These are phyloP conservation scores for Turdus rufiventris DNA, from an alignment of 2,113 vertebrate genomes.

Conservation along the genomic window DNA sequence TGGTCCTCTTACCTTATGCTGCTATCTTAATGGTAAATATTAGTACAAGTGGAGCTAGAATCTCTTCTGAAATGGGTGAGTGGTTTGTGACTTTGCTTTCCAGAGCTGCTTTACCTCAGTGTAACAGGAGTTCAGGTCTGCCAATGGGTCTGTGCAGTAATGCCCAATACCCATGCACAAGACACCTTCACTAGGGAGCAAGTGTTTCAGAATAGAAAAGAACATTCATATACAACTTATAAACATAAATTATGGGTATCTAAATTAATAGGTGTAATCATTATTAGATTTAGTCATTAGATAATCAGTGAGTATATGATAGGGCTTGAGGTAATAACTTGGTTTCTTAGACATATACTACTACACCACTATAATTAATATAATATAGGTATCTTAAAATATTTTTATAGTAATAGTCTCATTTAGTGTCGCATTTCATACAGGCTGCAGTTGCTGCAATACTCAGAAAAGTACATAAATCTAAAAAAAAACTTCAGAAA, in stretches of 20 bases:
- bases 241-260: neutral
- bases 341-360: neutral
- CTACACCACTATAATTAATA: neutral
- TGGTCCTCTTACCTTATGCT: neutral
- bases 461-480: neutral
- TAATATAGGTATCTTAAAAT: neutral
- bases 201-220: neutral
- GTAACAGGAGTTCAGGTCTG: neutral
- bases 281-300: neutral
- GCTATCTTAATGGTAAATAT: neutral
- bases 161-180: neutral
- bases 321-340: neutral
- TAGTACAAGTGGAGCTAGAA: neutral
- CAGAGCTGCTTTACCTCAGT: neutral
- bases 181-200: neutral
- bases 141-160: neutral
- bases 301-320: neutral
- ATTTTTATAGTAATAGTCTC: neutral
- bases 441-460: neutral
- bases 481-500: neutral
- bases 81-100: neutral
- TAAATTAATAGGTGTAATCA: neutral
- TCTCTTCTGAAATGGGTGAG: neutral
- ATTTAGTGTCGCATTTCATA: neutral
- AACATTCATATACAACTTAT: neutral